These are phyloP conservation scores for Phortica variegata DNA, from an alignment of 1,140 invertebrate species.

Conservation along the genomic window DNA sequence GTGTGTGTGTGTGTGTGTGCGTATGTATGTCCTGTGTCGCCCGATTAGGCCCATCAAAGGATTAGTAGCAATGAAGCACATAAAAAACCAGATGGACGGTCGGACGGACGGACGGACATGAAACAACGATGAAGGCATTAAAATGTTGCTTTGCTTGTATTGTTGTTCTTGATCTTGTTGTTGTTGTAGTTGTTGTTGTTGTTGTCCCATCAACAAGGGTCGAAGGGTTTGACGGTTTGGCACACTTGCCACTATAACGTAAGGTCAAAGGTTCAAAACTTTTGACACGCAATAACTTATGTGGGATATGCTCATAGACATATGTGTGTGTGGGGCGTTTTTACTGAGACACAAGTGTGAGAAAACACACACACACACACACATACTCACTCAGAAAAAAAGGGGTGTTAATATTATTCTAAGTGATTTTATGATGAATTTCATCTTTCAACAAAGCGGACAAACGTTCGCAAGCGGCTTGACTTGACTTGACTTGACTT, in stretches of 20 bases:
- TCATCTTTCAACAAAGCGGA: slow-evolving; percentile 29
- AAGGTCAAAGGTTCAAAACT: slow-evolving; percentile 46
- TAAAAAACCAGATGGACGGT: slow-evolving; percentile 11
- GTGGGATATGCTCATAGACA: too few relatives aligned
- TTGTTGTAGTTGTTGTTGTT: slow-evolving; percentile 5
- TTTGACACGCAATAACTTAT: slow-evolving; percentile 48
- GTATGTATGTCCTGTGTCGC: slow-evolving; percentile 12
- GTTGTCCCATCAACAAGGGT: background rate
- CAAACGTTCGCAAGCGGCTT: background rate
- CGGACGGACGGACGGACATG: slow-evolving; percentile 11
- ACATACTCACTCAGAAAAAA: slow-evolving; percentile 10
- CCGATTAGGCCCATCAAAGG: slow-evolving; percentile 51
- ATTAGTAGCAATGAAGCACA: slow-evolving; percentile 34
- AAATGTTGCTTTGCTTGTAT: too few relatives aligned
- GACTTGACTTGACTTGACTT: too few relatives aligned
- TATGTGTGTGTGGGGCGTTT: too few relatives aligned
- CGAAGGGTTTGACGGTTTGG: background rate
- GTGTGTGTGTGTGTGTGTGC: background rate
- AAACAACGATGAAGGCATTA: slow-evolving; percentile 5
- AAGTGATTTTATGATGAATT: slow-evolving; percentile 55
- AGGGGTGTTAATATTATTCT: slow-evolving; percentile 49
- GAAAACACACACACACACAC: slow-evolving; percentile 1
- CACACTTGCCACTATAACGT: too few relatives aligned
- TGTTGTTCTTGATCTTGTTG: slow-evolving; percentile 1
- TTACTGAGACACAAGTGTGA: too few relatives aligned